These are phyloP conservation scores for Kryptolebias marmoratus DNA, from an alignment of 2,113 vertebrate genomes.

Conservation along the genomic window DNA sequence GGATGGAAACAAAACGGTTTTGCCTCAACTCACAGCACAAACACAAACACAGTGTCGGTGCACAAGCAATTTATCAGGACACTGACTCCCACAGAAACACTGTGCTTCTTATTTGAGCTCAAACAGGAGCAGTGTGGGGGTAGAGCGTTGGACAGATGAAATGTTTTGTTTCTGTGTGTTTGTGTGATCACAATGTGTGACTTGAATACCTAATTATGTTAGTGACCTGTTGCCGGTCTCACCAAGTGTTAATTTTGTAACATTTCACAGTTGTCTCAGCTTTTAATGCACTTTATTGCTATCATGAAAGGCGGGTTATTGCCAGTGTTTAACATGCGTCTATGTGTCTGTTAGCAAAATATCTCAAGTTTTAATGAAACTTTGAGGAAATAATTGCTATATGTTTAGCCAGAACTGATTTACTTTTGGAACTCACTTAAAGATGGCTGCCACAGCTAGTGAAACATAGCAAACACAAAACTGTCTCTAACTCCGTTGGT, in stretches of 20 bases:
- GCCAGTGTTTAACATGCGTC: too few relatives aligned
- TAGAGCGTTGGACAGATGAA: conserved; percentile 40
- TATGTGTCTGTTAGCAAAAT: too few relatives aligned
- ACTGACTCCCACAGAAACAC: conserved; percentile 42
- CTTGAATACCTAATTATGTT: background rate
- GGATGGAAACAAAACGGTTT: conserved; percentile 47
- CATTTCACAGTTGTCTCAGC: background rate
- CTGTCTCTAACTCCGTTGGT: too few relatives aligned
- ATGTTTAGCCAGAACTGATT: too few relatives aligned
- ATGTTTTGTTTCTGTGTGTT: conserved; percentile 22
- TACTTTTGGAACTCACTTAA: too few relatives aligned
- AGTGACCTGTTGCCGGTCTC: background rate
- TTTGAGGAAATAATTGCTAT: too few relatives aligned
- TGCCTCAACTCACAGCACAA: background rate
- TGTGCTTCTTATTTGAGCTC: conserved; percentile 43
- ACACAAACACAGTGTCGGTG: conserved; percentile 12
- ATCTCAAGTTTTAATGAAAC: too few relatives aligned
- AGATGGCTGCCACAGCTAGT: too few relatives aligned
- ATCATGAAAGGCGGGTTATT: too few relatives aligned
- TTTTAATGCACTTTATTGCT: background rate
- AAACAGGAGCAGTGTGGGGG: conserved; percentile 53
- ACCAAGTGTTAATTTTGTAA: background rate
- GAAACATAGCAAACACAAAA: too few relatives aligned
- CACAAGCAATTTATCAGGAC: conserved; percentile 40
- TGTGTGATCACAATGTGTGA: background rate